Conservation (phyloP, 2,113 vertebrate genomes). For the Aphelocoma coerulescens region DNA sequence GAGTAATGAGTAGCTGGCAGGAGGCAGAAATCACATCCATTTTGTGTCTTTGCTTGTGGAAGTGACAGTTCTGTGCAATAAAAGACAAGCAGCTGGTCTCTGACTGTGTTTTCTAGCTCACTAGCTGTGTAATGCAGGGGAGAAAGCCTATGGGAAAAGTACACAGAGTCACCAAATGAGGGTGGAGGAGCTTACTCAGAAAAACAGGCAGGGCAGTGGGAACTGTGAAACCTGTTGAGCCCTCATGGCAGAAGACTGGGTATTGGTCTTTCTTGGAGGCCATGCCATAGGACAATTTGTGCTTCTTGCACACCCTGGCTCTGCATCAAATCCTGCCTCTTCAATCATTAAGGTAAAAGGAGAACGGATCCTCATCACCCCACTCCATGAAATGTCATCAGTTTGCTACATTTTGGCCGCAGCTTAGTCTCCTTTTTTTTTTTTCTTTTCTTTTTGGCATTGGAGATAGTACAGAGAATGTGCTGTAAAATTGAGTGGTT, state of each 20-base stretch:
- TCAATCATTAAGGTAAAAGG: neutral
- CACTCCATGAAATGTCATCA: neutral
- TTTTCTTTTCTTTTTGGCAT: fast-evolving
- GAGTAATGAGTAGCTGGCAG: no score
- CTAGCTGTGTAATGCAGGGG: neutral
- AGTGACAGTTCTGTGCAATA: neutral
- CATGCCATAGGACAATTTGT: neutral
- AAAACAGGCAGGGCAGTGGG: neutral
- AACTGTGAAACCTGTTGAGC: neutral
- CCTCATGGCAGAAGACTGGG: neutral
- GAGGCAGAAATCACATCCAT: neutral
- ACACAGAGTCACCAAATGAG: neutral
- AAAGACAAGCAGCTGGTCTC: neutral
- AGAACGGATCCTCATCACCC: neutral
- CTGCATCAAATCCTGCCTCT: neutral
- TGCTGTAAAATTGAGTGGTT: neutral
- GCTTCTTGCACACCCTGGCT: neutral
- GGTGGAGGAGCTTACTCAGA: neutral
- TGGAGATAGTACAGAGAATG: neutral
- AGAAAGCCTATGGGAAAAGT: neutral
- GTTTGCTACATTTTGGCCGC: neutral
- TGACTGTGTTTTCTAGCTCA: neutral
- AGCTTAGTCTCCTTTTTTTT: neutral
- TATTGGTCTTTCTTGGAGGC: neutral
- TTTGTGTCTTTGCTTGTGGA: neutral